Evolutionary conservation across 1,140 invertebrate species (phyloP), one percentile per base, ranked within the genome.

Genomic region (Popillia japonica): DNA sequence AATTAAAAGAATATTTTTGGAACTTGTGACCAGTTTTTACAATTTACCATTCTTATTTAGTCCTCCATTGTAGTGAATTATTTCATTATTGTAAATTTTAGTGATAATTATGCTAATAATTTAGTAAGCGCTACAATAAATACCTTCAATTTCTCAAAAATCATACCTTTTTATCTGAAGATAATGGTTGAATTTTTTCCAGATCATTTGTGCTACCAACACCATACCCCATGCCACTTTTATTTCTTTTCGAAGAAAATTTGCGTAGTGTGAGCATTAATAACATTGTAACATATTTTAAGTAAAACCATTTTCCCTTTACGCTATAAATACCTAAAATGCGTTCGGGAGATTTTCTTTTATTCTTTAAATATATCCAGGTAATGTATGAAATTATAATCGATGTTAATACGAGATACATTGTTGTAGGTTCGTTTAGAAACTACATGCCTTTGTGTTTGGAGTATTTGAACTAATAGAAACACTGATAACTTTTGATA

Each of bases 371-470:
- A 64, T 17, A 64, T 64, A 64, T 64, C 61, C 61, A 64, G 6
- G 61, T 27, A 23, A 64, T 64, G 61, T 9, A 64, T 9, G 61
- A 64, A 23, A 64, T 22, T 22, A 64, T 8, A 64, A 64, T 64
- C 61, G 61, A 64, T 20, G 61, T 64, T 64, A 64, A 22, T 64
- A 64, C 10, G 17, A 64, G 22, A 64, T 64, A 64, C 61, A 64
- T 64, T 20, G 17, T 27, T 64, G 10, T 22, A 64, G 61, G 0
- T 64, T 23, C 6, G 6, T 22, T 64, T 64, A 64, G 10, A 17
- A 64, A 64, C 0, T 0, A 22, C 7, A 27, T 61, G 3, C 6
- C 10, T n/a, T n/a, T n/a, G n/a, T n/a, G 2, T 64, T 64, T 20
- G 3, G 11, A 48, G 44, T 42, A 42, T 10, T 23, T 22, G 9